Evolutionary conservation across 1,140 invertebrate genomes (phyloP).

Genomic region (Macrotrachela quadricornifera): DNA sequence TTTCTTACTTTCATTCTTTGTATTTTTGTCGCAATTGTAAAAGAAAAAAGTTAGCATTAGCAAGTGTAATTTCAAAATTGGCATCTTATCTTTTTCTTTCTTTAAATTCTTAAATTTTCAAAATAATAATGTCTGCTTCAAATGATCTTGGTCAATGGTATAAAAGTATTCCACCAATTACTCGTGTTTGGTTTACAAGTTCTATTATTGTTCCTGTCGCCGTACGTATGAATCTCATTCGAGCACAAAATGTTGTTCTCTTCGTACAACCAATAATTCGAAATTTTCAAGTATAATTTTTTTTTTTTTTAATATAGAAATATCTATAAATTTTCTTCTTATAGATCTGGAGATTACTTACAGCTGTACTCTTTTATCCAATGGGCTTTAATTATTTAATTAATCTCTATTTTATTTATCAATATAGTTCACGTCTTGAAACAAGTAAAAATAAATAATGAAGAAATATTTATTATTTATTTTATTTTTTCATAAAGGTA

Average conservation of each 20-base stretch:
- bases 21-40: no score
- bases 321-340: no score
- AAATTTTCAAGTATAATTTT: constrained; percentile 47
- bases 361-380: constrained; percentile 78
- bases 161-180: constrained; percentile 27
- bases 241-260: constrained; percentile 47
- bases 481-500: constrained; percentile 29
- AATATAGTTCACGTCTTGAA: constrained; percentile 73
- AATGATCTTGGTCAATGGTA: constrained; percentile 32
- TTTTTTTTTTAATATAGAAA: no score
- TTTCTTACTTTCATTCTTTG: no score
- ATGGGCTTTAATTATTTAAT: constrained; percentile 91
- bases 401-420: constrained; percentile 91
- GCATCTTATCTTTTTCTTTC: no score
- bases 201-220: constrained; percentile 61
- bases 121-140: neutral
- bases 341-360: constrained; percentile 76
- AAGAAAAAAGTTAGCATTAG: no score
- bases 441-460: constrained; percentile 39
- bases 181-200: constrained; percentile 68
- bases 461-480: no score
- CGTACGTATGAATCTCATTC: constrained; percentile 60
- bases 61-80: no score
- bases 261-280: constrained; percentile 48
- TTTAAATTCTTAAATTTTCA: no score